Conservation (phyloP, 2,888 invertebrate genomes). For the Ennomos fuscantarius region DNA sequence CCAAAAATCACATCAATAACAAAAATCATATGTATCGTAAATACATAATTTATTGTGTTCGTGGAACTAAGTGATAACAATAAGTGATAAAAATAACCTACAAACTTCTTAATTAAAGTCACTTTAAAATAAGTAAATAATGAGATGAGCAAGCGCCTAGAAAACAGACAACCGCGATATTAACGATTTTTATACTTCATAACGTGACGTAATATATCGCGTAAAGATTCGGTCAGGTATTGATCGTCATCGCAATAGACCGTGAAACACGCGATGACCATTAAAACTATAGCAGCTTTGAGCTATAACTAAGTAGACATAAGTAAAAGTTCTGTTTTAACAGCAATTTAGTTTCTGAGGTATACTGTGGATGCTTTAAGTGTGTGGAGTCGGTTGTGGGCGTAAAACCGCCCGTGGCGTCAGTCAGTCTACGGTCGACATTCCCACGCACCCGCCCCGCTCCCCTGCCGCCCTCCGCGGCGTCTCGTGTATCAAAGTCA, state of each 20-base stretch:
- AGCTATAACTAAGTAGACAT: background rate
- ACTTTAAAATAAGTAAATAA: too few relatives aligned
- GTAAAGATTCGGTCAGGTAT: constrained; percentile 2
- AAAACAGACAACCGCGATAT: too few relatives aligned
- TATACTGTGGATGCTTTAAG: constrained; percentile 17
- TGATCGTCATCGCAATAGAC: constrained; percentile 13
- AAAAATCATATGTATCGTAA: too few relatives aligned
- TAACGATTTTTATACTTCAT: background rate
- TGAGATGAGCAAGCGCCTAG: too few relatives aligned
- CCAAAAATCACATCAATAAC: too few relatives aligned
- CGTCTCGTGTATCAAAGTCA: constrained; percentile 58
- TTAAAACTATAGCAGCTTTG: constrained; percentile 3
- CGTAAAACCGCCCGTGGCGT: constrained; percentile 72
- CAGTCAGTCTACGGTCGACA: constrained; percentile 71
- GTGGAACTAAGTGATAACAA: too few relatives aligned
- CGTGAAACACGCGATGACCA: constrained; percentile 8
- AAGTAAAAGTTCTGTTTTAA: background rate
- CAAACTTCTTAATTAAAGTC: too few relatives aligned
- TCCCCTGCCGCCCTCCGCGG: constrained; percentile 43
- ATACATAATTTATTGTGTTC: too few relatives aligned
- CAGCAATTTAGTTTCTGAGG: constrained; percentile 6
- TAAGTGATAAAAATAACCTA: too few relatives aligned
- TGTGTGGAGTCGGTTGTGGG: constrained; percentile 44
- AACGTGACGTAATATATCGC: constrained; percentile 13
- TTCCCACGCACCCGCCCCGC: constrained; percentile 60